These are phyloP conservation scores for Enteromius paludinosus DNA, from an alignment of 2,797 vertebrate species.

Conservation along the genomic window DNA sequence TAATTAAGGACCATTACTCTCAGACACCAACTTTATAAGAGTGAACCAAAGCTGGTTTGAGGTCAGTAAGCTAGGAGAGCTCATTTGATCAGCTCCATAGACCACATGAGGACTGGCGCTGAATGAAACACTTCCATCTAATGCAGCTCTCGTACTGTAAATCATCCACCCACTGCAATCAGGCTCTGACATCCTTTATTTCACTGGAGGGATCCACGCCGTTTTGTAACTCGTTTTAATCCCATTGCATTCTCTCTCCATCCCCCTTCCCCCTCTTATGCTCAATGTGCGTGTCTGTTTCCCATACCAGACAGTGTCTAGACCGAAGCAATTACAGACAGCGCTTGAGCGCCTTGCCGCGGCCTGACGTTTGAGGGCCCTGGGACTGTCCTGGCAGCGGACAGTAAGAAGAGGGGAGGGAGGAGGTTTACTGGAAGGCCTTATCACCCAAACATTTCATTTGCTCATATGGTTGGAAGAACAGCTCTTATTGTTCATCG, in stretches of 20 bases:
- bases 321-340: conserved; percentile 88
- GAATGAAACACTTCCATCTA: conserved; percentile 48
- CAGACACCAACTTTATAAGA: conserved; percentile 8
- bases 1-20: conserved; percentile 3
- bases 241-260: conserved; percentile 54
- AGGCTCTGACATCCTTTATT: conserved; percentile 57
- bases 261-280: conserved; percentile 34
- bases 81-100: conserved; percentile 29
- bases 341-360: conserved; percentile 66
- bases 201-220: conserved; percentile 49
- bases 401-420: conserved; percentile 27
- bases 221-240: conserved; percentile 62
- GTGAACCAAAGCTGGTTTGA: conserved; percentile 15
- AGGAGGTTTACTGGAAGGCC: conserved; percentile 45
- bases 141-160: conserved; percentile 44
- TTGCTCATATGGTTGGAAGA: conserved; percentile 39
- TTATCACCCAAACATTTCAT: conserved; percentile 46
- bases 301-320: conserved; percentile 91
- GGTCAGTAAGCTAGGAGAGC: conserved; percentile 24
- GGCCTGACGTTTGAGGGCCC: conserved; percentile 60
- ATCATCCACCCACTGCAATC: conserved; percentile 55
- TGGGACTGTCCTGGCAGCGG: conserved; percentile 49
- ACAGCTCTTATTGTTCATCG: conserved; percentile 25
- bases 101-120: conserved; percentile 39
- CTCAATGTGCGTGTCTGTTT: conserved; percentile 63